phyloP scores from a whole-genome alignment of 2,888 invertebrate genomes.

The Adela reaumurella region DNA sequence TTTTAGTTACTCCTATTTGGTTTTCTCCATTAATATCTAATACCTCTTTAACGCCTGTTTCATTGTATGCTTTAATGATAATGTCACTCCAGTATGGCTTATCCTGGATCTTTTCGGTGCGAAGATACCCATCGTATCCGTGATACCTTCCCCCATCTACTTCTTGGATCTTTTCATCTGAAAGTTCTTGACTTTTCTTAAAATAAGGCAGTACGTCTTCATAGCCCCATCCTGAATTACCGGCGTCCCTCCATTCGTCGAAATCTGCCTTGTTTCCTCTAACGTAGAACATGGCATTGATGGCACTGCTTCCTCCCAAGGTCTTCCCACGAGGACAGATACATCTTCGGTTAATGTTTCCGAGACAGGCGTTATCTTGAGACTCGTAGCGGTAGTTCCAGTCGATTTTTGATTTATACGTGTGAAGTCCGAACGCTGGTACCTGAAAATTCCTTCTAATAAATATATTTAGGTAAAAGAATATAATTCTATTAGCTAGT shows the following conservation, averaged over 20 bases:
- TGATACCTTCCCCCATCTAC: constrained; percentile 12
- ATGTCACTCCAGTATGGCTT: constrained; percentile 11
- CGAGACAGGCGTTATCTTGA: constrained; percentile 64
- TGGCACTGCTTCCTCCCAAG: constrained; percentile 57
- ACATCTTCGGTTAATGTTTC: constrained; percentile 50
- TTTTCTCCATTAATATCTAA: constrained; percentile 70
- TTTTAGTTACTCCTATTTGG: constrained; percentile 73
- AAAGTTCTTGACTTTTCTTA: constrained; percentile 10
- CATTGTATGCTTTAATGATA: constrained; percentile 22
- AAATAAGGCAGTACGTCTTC: constrained; percentile 59
- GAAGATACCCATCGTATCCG: constrained; percentile 27
- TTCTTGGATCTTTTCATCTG: constrained; percentile 3
- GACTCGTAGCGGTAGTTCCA: constrained; percentile 83
- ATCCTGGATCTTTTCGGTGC: constrained; percentile 24
- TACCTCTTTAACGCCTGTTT: constrained; percentile 52
- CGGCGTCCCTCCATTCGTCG: constrained; percentile 37
- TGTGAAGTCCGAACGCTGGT: too few relatives aligned
- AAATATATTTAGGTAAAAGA: too few relatives aligned
- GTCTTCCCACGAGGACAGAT: constrained; percentile 63
- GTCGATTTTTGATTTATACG: constrained; percentile 56
- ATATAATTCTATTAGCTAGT: too few relatives aligned
- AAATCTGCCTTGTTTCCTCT: constrained; percentile 58
- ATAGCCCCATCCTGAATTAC: constrained; percentile 60
- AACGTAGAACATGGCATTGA: constrained; percentile 60
- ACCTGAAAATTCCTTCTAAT: too few relatives aligned